phyloP scores from a whole-genome alignment of 2,888 invertebrate species.

The Blastobasis adustella region DNA sequence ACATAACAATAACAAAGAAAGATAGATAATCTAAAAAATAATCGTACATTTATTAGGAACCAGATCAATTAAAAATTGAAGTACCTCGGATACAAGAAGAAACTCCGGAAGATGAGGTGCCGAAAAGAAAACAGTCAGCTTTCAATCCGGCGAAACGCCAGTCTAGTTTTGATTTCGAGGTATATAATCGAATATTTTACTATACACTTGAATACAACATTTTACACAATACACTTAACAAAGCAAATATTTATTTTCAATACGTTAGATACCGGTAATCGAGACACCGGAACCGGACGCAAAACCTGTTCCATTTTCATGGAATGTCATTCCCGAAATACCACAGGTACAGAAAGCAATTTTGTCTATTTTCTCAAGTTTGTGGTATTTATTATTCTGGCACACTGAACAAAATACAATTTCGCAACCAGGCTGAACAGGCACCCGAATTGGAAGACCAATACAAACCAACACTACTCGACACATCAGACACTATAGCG shows the following conservation, averaged over 20 bases:
- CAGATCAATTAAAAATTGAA: constrained; percentile 9
- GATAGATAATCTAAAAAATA: not conserved
- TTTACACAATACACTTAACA: not conserved
- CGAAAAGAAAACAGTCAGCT: constrained; percentile 9
- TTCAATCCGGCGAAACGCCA: constrained; percentile 11
- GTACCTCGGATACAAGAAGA: constrained; percentile 10
- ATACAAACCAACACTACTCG: constrained; percentile 57
- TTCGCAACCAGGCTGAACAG: constrained; percentile 57
- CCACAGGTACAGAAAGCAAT: constrained; percentile 50
- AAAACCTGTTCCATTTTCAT: constrained; percentile 54
- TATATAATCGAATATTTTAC: not conserved
- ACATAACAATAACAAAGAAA: not conserved
- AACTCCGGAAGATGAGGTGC: constrained; percentile 1
- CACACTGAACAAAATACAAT: not conserved
- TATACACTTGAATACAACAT: no score
- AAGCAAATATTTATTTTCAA: constrained; percentile 1
- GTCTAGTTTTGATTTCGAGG: constrained; percentile 3
- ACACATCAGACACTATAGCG: constrained; percentile 39
- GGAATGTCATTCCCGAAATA: constrained; percentile 65
- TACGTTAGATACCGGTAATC: constrained; percentile 44
- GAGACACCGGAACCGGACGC: constrained; percentile 39
- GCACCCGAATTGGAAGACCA: constrained; percentile 59
- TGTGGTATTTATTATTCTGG: no score
- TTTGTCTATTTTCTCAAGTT: not conserved
- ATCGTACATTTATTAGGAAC: constrained; percentile 14